Evolutionary conservation across 2,113 vertebrate species (phyloP).

Genomic region (Indicator maculatus): DNA sequence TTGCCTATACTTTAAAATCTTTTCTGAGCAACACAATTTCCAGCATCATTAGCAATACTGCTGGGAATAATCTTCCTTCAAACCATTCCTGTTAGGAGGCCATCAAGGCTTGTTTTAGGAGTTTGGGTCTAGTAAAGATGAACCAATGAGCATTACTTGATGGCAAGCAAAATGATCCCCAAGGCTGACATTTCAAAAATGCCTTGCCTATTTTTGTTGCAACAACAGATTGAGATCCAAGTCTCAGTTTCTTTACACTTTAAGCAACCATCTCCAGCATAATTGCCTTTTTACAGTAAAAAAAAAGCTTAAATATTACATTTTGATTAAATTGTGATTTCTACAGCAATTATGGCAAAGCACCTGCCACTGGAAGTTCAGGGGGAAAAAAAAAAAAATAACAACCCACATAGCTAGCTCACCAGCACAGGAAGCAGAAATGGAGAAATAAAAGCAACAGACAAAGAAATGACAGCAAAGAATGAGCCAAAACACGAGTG

Average conservation of each 20-base stretch:
- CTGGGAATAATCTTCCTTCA: background rate
- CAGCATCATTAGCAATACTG: background rate
- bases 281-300: background rate
- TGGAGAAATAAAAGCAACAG: background rate
- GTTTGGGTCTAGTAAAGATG: background rate
- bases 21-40: background rate
- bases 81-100: background rate
- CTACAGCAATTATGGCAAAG: background rate
- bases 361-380: background rate
- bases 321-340: background rate
- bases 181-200: background rate
- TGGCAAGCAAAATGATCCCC: background rate
- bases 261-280: background rate
- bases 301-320: background rate
- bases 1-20: no score
- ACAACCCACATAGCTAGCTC: background rate
- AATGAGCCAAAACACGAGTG: background rate
- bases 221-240: background rate
- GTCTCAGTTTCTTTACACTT: background rate
- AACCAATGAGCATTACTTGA: background rate
- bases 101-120: background rate
- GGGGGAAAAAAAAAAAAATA: background rate
- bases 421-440: background rate
- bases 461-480: background rate
- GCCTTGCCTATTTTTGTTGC: background rate